A percentile compares a stretch with the other conserved stretches of the same genome.
These are phyloP conservation scores for Lingula anatina DNA, from an alignment of 2,888 invertebrate genomes.

Conservation along the genomic window DNA sequence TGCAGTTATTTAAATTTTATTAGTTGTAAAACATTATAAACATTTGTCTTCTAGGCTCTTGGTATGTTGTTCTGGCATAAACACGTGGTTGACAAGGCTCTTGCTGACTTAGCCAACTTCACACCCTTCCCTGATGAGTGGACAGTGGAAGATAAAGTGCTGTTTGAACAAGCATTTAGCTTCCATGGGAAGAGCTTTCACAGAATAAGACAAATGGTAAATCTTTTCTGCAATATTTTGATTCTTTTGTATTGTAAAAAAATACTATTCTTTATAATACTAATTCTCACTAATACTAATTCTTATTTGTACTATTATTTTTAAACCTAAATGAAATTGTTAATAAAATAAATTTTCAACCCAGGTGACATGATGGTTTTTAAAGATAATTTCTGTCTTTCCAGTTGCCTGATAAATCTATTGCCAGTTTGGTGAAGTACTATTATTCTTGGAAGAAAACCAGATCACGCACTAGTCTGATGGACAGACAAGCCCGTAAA, in stretches of 20 bases:
- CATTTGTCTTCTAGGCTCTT: conserved; percentile 60
- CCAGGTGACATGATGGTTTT: too few relatives aligned
- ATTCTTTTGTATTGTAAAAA: conserved; percentile 32
- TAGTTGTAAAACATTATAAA: background rate
- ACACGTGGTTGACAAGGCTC: conserved; percentile 87
- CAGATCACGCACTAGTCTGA: conserved; percentile 81
- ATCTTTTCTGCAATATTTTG: too few relatives aligned
- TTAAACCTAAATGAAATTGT: too few relatives aligned
- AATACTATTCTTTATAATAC: background rate
- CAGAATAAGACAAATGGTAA: conserved; percentile 94
- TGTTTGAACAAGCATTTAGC: conserved; percentile 97
- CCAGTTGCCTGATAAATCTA: conserved; percentile 93
- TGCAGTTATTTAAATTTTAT: background rate
- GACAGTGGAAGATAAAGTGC: conserved; percentile 95
- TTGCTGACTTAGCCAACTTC: conserved; percentile 90
- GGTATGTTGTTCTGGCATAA: conserved; percentile 99
- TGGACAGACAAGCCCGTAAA: conserved; percentile 79
- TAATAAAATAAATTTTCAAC: too few relatives aligned
- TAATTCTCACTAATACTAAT: too few relatives aligned
- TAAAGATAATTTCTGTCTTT: too few relatives aligned
- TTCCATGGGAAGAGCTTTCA: conserved; percentile 98
- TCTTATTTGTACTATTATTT: too few relatives aligned
- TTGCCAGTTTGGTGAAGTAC: conserved; percentile 91
- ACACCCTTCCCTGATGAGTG: conserved; percentile 97
- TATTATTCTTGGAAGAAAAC: conserved; percentile 99